Conservation (phyloP, 1,140 invertebrate species). For the Drosophila murphyi region DNA sequence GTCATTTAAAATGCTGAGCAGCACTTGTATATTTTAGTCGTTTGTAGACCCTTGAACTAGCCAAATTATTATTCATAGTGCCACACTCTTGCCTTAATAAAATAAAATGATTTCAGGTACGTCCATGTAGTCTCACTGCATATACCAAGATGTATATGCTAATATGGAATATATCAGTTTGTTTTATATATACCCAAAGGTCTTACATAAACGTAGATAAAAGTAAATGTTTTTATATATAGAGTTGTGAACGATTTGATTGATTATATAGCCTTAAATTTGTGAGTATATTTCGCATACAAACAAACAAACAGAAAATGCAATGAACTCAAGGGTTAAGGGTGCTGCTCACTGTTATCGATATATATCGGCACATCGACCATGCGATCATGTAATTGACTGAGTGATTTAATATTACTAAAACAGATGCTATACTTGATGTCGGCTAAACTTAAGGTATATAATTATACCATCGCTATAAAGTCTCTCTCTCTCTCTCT, state of each 20-base stretch:
- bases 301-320: neutral
- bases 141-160: no score
- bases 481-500: no score
- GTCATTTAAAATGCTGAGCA: conserved; percentile 3
- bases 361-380: no score
- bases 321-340: no score
- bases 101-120: neutral
- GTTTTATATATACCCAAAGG: conserved; percentile 1
- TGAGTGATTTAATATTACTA: no score
- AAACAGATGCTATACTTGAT: no score
- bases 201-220: neutral
- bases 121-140: no score
- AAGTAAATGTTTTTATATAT: neutral
- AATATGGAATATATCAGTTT: no score
- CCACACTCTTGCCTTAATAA: conserved; percentile 6
- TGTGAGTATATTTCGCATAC: neutral
- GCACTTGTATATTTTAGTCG: conserved; percentile 1
- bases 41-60: conserved; percentile 21
- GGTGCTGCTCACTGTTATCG: no score
- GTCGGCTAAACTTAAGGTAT: no score
- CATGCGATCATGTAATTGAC: no score
- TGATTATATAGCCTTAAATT: neutral
- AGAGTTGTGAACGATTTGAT: neutral
- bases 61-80: conserved; percentile 13
- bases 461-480: no score